Evolutionary conservation across 2,888 invertebrate species (phyloP).

Genomic region (Chelonus formosanus): DNA sequence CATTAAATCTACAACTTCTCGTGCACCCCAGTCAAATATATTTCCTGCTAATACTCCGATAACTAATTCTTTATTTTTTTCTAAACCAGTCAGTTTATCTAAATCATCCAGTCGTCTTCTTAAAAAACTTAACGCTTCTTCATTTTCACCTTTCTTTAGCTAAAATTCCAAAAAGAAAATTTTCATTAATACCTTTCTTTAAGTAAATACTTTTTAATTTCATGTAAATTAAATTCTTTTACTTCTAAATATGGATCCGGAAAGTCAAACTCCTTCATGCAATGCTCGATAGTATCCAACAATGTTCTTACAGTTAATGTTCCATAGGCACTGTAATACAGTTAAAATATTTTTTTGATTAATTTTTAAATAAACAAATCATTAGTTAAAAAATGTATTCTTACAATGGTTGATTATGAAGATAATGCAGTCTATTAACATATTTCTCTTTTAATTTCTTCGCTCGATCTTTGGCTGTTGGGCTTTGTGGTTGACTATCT

Average conservation of each 20-base stretch:
- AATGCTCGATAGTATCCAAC: constrained; percentile 91
- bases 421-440: constrained; percentile 78
- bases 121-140: constrained; percentile 78
- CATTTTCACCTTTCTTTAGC: constrained; percentile 87
- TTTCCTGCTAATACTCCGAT: constrained; percentile 80
- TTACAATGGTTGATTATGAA: constrained; percentile 83
- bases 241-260: constrained; percentile 81
- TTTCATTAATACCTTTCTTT: constrained; percentile 33
- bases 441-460: constrained; percentile 85
- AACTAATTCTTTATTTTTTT: constrained; percentile 65
- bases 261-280: constrained; percentile 89
- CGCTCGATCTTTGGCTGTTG: constrained; percentile 81
- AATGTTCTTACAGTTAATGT: constrained; percentile 89
- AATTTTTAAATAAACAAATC: not conserved
- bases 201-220: constrained; percentile 9
- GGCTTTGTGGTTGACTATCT: constrained; percentile 78
- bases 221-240: constrained; percentile 40
- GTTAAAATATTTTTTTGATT: constrained; percentile 6
- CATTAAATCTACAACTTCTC: constrained; percentile 85
- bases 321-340: constrained; percentile 72
- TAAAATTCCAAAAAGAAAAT: constrained; percentile 61
- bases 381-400: constrained; percentile 48
- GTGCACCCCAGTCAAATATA: constrained; percentile 98
- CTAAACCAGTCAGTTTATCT: constrained; percentile 71
- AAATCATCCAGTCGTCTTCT: constrained; percentile 74